Conservation (phyloP, 2,888 invertebrate species). For the Brachyopa scutellaris region DNA sequence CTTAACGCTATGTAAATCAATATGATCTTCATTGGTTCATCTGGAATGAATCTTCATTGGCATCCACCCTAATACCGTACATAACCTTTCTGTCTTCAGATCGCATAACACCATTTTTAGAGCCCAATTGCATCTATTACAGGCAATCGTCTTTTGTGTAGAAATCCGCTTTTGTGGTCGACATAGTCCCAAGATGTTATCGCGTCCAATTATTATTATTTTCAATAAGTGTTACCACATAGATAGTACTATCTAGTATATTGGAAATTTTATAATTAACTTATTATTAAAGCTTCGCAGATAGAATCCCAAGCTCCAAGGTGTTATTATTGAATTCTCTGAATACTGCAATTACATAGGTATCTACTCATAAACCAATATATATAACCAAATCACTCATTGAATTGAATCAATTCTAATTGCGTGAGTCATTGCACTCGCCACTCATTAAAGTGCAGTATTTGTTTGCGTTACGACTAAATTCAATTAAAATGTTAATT, state of each 20-base stretch:
- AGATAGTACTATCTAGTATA: too few relatives aligned
- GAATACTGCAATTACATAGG: constrained; percentile 37
- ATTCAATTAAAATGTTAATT: constrained; percentile 63
- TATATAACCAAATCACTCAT: background rate
- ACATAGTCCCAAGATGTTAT: constrained; percentile 30
- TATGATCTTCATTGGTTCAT: too few relatives aligned
- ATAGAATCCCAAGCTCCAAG: constrained; percentile 11
- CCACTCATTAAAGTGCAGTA: constrained; percentile 14
- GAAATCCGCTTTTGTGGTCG: constrained; percentile 63
- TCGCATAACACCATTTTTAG: too few relatives aligned
- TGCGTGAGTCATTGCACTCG: constrained; percentile 35
- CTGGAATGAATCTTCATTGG: too few relatives aligned
- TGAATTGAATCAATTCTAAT: constrained; percentile 52
- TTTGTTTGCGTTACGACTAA: constrained; percentile 37
- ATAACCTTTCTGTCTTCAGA: too few relatives aligned
- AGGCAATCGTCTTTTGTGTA: background rate
- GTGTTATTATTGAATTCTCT: constrained; percentile 50
- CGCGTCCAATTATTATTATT: constrained; percentile 20
- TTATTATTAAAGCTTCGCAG: constrained; percentile 22
- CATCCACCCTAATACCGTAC: too few relatives aligned
- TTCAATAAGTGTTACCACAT: constrained; percentile 33
- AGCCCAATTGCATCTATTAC: too few relatives aligned
- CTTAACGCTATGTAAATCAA: too few relatives aligned
- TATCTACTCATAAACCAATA: too few relatives aligned
- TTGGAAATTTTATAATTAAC: constrained; percentile 47